A percentile compares a stretch with the other conserved stretches of the same genome.
Conservation (phyloP, 2,797 vertebrate genomes). For the Anabas testudineus region DNA sequence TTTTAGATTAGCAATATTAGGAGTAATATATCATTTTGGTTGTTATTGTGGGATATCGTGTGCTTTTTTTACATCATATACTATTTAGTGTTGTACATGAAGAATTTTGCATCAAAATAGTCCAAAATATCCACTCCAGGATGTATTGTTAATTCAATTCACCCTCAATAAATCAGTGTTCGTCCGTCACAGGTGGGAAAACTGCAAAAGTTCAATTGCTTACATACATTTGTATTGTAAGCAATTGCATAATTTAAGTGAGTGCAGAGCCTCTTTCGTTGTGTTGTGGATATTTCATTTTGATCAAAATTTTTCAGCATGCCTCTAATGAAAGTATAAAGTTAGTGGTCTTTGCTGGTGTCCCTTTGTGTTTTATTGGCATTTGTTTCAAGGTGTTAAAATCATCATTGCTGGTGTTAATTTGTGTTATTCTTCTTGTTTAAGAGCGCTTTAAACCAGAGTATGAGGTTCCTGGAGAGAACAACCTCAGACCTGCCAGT, state of each 20-base stretch:
- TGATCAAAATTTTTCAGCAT: slow-evolving; percentile 63
- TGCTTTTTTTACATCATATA: slow-evolving; percentile 33
- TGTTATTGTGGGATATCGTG: slow-evolving; percentile 13
- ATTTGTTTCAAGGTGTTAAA: slow-evolving; percentile 10
- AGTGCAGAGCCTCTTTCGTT: slow-evolving; percentile 14
- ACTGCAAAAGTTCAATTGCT: not conserved
- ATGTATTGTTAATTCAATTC: not conserved
- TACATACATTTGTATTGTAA: slow-evolving; percentile 1
- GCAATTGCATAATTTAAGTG: not conserved
- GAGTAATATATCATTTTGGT: slow-evolving; percentile 1
- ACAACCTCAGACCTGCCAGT: slow-evolving; percentile 87
- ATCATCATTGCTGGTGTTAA: not conserved
- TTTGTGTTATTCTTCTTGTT: slow-evolving; percentile 42
- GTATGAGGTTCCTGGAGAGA: slow-evolving; percentile 87
- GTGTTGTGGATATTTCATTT: slow-evolving; percentile 65
- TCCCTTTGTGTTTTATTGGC: slow-evolving; percentile 20
- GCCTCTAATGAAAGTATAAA: slow-evolving; percentile 20
- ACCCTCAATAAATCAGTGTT: not conserved
- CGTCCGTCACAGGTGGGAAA: not conserved
- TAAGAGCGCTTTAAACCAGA: slow-evolving; percentile 89
- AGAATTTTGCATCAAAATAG: slow-evolving; percentile 57
- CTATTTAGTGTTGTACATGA: slow-evolving; percentile 21
- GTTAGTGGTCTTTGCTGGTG: slow-evolving; percentile 26
- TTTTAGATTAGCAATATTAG: not conserved
- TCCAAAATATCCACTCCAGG: slow-evolving; percentile 56